A percentile compares a stretch with the other conserved stretches of the same genome.
phyloP scores from a whole-genome alignment of 2,113 vertebrate species.

The Lamprologus callipterus region DNA sequence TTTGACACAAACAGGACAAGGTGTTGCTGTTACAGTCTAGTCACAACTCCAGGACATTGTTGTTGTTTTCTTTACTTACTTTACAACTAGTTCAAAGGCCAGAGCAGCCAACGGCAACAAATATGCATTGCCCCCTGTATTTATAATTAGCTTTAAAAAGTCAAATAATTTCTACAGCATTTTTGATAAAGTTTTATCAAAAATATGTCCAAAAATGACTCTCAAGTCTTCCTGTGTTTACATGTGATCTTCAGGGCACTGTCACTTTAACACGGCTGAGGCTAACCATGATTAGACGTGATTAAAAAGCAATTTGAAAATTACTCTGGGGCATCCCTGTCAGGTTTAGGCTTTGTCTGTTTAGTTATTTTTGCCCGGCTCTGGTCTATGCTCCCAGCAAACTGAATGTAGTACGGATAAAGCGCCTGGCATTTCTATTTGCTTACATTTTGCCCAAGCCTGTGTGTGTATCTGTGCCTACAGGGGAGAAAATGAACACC shows the following conservation, averaged over 20 bases:
- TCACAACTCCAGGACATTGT: neutral
- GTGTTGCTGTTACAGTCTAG: neutral
- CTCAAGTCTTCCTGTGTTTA: neutral
- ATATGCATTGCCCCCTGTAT: neutral
- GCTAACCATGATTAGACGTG: slow-evolving; percentile 23
- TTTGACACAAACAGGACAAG: neutral
- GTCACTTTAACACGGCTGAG: slow-evolving; percentile 2
- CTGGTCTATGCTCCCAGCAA: neutral
- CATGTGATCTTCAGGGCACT: neutral
- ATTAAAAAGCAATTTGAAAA: slow-evolving; percentile 50
- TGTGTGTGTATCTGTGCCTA: neutral
- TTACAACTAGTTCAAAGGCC: neutral
- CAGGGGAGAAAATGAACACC: slow-evolving; percentile 50
- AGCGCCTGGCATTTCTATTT: neutral
- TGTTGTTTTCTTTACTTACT: neutral
- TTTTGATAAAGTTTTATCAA: neutral
- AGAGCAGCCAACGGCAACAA: neutral
- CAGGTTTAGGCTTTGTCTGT: neutral
- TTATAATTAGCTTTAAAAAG: neutral
- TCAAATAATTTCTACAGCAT: neutral
- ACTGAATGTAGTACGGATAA: neutral
- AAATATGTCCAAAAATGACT: neutral
- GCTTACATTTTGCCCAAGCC: neutral
- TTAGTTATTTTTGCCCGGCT: neutral
- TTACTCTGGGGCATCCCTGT: slow-evolving; percentile 12